Conservation (phyloP, 2,888 invertebrate genomes). For the Ophion costatus region DNA sequence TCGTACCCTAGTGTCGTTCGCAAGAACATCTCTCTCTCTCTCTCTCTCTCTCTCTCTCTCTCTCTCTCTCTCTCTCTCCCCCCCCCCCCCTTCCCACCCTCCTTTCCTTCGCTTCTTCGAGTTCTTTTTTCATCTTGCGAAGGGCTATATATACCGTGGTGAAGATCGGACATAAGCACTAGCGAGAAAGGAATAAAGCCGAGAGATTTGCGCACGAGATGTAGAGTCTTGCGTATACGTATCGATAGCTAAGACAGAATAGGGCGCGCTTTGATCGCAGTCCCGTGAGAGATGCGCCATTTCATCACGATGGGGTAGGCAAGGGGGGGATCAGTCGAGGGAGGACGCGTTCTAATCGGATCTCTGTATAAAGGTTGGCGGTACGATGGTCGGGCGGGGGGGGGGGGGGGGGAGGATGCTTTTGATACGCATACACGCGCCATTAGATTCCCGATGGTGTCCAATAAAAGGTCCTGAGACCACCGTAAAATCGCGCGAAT, state of each 20-base stretch:
- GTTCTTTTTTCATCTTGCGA: background rate
- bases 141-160: background rate
- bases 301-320: background rate
- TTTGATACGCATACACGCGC: conserved; percentile 60
- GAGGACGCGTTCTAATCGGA: conserved; percentile 62
- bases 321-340: conserved; percentile 1
- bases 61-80: conserved; percentile 41
- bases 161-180: conserved; percentile 53
- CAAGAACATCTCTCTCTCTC: conserved; percentile 23
- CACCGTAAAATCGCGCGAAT: conserved; percentile 78
- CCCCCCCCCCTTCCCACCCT: background rate
- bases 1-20: conserved; percentile 18
- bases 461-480: conserved; percentile 76
- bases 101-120: background rate
- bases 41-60: conserved; percentile 20
- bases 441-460: conserved; percentile 76
- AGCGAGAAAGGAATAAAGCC: conserved; percentile 48
- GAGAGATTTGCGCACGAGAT: conserved; percentile 58
- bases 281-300: background rate
- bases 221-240: conserved; percentile 14
- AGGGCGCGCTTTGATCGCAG: conserved; percentile 8
- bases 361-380: conserved; percentile 43
- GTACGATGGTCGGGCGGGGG: conserved; percentile 50
- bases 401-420: conserved; percentile 17
- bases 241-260: background rate